Evolutionary conservation across 2,888 invertebrate genomes (phyloP), one percentile per base, ranked within the genome.

Genomic region (Spodoptera exigua): DNA sequence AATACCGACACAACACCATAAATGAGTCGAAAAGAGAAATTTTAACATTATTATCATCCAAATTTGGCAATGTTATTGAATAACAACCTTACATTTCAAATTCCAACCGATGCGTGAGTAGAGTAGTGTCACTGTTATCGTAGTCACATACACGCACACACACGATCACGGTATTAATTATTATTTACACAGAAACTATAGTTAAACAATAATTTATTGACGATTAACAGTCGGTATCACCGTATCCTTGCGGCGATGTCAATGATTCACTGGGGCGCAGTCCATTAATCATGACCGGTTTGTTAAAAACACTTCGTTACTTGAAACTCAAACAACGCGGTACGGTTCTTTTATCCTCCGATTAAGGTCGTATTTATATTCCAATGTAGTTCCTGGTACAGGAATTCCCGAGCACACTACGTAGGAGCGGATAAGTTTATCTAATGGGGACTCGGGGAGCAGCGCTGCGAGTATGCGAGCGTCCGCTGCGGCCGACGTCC

Each of bases 191-290:
- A 59, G 58, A 55, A 47, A 55, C 48, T 57, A 69, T 62, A 44
- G 55, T 62, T 51, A 39, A 65, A 76, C 61, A 67, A 65, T 59
- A 71, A 45, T 66, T 64, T 68, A 76, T 57, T 74, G 72, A 66
- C 74, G 74, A 77, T 79, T 80, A 74, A 78, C 74, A 78, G 78
- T 79, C 80, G 70, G 70, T 82, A 85, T 85, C 85, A 82, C 80
- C 77, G 82, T 82, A 87, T 86, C 85, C 85, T 86, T 72, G 81
- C 78, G 76, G 70, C 68, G 77, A 79, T 81, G 82, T 78, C 82
- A 80, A 84, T 86, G 87, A 88, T 85, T 86, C 87, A 89, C 86
- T 81, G 82, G 80, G 78, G 74, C 82, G 69, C 77, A 80, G 67
- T 74, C 58, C 74, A 81, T 81, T 81, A 79, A 84, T 84, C 78